phyloP scores from a whole-genome alignment of 2,888 invertebrate species.

The Perizoma flavofasciatum region DNA sequence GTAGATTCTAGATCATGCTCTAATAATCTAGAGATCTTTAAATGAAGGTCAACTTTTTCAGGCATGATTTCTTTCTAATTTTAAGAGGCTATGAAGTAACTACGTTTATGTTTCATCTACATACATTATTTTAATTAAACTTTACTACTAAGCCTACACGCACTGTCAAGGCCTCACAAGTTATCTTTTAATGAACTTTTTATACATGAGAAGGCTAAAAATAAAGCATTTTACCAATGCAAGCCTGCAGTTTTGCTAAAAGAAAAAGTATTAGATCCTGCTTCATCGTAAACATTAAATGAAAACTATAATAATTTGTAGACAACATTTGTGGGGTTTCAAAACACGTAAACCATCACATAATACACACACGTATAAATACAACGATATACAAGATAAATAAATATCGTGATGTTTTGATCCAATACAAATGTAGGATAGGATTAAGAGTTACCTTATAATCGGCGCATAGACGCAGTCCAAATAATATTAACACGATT shows the following conservation, averaged over 20 bases:
- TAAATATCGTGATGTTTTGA: too few relatives aligned
- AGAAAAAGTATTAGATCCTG: too few relatives aligned
- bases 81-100: conserved; percentile 17
- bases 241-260: background rate
- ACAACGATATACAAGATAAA: too few relatives aligned
- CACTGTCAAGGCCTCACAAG: conserved; percentile 1
- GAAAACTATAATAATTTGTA: too few relatives aligned
- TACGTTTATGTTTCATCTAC: conserved; percentile 11
- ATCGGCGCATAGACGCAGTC: too few relatives aligned
- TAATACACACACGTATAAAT: too few relatives aligned
- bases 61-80: conserved; percentile 15
- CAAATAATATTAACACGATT: background rate
- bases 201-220: conserved; percentile 14
- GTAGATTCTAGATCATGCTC: conserved; percentile 61
- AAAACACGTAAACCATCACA: too few relatives aligned
- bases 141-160: background rate
- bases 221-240: background rate
- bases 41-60: conserved; percentile 11
- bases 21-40: conserved; percentile 44
- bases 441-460: too few relatives aligned
- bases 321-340: too few relatives aligned
- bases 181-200: conserved; percentile 11
- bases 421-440: too few relatives aligned
- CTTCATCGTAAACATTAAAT: too few relatives aligned
- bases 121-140: background rate